Evolutionary conservation across 2,113 vertebrate genomes (phyloP), one percentile per base, ranked within the genome.

Genomic region (Cavia porcellus): DNA sequence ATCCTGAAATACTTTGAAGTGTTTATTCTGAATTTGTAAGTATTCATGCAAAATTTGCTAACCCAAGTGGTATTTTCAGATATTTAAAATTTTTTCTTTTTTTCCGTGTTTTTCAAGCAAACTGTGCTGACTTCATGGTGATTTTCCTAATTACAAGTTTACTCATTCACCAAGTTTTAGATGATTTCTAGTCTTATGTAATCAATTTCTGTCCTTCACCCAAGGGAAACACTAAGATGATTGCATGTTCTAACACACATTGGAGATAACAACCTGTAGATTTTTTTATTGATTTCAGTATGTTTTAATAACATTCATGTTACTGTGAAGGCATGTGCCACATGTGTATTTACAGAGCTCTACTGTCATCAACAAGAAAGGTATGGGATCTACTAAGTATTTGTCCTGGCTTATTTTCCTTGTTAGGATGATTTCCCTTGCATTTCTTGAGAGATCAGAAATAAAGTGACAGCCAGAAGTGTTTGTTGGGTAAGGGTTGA

Each of bases 1-100:
- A 59, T 91, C 50, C 42, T 62, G 19, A 96, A 88, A 75, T 72
- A 57, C 25, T 62, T 87, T 89, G 66, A 61, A 90, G 77, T 50
- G 19, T 25, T 35, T 79, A 42, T 79, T 93, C 47, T 79, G n/a
- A 77, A 64, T 25, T 47, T 86, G 50, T 47, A 59, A 72, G 38
- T 85, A 7, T 64, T 83, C 28, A 72, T 89, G 62, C 10, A 88
- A 91, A 93, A 35, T 12, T 93, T 89, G 91, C 50, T 86, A 42
- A 64, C 2, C 32, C 13, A 90, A 19, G 25, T 94, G n/a, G 24
- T 14, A 55, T 94, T 95, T 84, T 32, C 1, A 15, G 3, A 62
- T 62, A 38, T 30, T 83, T 50, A 47, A 72, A 30, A 25, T 79
- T 50, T 50, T 77, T 15, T 15, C 4, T 22, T 88, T 55, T 42